Evolutionary conservation across 2,113 vertebrate genomes (phyloP).

Genomic region (Psophia crepitans): DNA sequence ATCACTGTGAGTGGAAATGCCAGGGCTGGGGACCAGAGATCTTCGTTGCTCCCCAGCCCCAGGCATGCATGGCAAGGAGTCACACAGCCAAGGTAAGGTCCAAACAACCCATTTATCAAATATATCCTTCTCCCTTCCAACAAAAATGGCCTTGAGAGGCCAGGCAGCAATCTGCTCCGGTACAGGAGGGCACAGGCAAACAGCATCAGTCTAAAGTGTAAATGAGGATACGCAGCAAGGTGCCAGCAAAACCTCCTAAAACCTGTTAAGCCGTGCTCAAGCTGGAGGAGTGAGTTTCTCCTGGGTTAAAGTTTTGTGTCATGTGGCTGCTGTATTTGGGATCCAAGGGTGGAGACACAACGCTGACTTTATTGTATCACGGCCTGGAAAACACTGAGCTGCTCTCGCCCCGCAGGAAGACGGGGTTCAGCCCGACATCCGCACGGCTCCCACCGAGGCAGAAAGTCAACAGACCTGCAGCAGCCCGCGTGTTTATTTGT

Average conservation of each 20-base stretch:
- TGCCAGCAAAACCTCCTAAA: neutral
- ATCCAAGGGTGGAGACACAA: neutral
- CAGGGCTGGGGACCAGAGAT: neutral
- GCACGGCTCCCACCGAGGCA: rapidly evolving
- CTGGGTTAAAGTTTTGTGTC: neutral
- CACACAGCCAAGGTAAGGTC: neutral
- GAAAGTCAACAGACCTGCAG: neutral
- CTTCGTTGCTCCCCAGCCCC: neutral
- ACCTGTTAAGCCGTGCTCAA: neutral
- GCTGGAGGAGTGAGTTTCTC: neutral
- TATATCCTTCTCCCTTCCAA: neutral
- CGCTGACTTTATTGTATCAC: neutral
- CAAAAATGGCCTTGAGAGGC: neutral
- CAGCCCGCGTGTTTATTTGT: neutral
- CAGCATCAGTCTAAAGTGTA: neutral
- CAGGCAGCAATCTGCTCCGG: neutral
- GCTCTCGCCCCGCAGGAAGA: neutral
- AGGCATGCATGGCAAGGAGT: neutral
- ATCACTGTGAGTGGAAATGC: neutral
- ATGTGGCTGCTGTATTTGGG: neutral
- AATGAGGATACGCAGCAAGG: neutral
- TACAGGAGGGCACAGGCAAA: rapidly evolving
- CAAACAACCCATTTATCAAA: neutral
- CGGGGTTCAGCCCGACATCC: rapidly evolving
- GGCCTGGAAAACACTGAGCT: neutral